Evolutionary conservation across 2,888 invertebrate genomes (phyloP).

Genomic region (Coelinius sp.): DNA sequence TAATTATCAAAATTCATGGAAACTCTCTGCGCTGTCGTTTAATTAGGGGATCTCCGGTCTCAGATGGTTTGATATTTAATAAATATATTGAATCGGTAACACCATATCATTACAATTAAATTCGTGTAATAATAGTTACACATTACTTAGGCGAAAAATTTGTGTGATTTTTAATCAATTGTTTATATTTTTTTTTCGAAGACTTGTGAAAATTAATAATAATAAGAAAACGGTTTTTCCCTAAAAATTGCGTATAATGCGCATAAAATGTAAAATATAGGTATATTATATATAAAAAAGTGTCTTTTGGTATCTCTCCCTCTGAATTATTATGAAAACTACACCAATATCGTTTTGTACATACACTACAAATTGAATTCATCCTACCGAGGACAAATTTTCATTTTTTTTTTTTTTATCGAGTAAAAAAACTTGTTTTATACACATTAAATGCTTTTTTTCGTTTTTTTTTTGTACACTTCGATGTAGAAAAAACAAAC

Average conservation of each 20-base stretch:
- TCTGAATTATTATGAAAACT: constrained; percentile 19
- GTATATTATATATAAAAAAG: constrained; percentile 50
- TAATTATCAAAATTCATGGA: constrained; percentile 1
- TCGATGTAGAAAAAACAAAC: constrained; percentile 8
- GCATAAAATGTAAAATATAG: constrained; percentile 46
- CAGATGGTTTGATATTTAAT: constrained; percentile 43
- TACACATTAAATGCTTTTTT: constrained; percentile 18
- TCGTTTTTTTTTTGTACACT: constrained; percentile 22
- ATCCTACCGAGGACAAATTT: constrained; percentile 14
- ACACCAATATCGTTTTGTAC: constrained; percentile 21
- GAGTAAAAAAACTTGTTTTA: constrained; percentile 30
- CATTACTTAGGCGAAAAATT: constrained; percentile 41
- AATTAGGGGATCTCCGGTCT: constrained; percentile 36
- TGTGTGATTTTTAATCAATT: constrained; percentile 17
- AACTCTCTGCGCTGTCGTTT: constrained; percentile 17
- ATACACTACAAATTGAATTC: constrained; percentile 36
- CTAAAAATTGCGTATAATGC: constrained; percentile 27
- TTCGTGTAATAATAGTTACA: constrained; percentile 32
- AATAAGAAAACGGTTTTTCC: constrained; percentile 24
- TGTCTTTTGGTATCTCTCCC: constrained; percentile 55
- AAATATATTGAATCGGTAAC: constrained; percentile 47
- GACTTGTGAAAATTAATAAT: constrained; percentile 3
- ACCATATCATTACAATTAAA: constrained; percentile 36
- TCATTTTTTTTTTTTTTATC: background rate
- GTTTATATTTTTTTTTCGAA: constrained; percentile 25